These are phyloP conservation scores for Acanthosoma haemorrhoidale DNA, from an alignment of 2,888 invertebrate genomes.

Conservation along the genomic window DNA sequence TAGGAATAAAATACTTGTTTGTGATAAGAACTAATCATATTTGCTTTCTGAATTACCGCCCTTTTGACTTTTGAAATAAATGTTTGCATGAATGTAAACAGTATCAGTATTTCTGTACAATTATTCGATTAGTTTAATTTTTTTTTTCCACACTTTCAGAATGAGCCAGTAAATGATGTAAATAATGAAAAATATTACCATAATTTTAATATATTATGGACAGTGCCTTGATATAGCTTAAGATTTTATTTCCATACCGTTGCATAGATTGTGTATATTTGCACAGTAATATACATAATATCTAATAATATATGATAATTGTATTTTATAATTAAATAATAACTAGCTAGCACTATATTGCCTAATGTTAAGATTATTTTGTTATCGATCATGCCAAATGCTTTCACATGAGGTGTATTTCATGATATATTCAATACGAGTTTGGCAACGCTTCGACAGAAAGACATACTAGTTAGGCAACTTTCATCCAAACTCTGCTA, in stretches of 20 bases:
- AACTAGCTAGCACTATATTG: background rate
- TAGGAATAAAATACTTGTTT: too few relatives aligned
- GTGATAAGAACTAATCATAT: too few relatives aligned
- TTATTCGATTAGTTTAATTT: background rate
- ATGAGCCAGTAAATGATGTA: background rate
- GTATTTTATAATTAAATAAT: background rate
- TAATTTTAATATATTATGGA: background rate
- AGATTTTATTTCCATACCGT: background rate
- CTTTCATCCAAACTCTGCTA: background rate
- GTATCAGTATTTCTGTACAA: constrained; percentile 3
- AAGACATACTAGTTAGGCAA: background rate
- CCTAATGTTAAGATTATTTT: background rate
- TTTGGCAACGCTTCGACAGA: background rate
- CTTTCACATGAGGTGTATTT: constrained; percentile 24
- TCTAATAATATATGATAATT: background rate
- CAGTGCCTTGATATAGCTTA: constrained; percentile 14
- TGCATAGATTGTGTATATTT: background rate
- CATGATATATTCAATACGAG: constrained; percentile 16
- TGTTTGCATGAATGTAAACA: too few relatives aligned
- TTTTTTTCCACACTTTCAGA: too few relatives aligned
- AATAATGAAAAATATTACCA: too few relatives aligned
- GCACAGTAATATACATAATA: background rate
- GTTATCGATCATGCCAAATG: background rate
- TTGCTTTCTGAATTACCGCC: too few relatives aligned
- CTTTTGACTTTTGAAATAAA: too few relatives aligned